phyloP scores from a whole-genome alignment of 2,888 invertebrate species.

The Aquatica leii region DNA sequence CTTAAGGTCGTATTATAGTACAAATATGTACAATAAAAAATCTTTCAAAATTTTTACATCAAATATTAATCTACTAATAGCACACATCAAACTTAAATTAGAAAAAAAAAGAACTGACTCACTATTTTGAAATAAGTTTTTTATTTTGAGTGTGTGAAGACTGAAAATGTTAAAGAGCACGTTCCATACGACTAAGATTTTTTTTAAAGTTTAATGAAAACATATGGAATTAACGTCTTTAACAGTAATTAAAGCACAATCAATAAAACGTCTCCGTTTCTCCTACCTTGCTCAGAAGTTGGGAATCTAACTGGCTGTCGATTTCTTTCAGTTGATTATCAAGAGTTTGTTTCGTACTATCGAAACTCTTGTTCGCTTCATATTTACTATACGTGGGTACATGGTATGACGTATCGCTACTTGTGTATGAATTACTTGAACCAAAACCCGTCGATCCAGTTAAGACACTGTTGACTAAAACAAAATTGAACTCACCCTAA shows the following conservation, averaged over 20 bases:
- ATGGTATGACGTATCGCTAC: conserved; percentile 65
- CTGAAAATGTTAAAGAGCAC: conserved; percentile 43
- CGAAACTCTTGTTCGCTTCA: conserved; percentile 70
- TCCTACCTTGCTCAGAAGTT: conserved; percentile 70
- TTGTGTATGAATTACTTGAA: conserved; percentile 66
- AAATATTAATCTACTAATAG: conserved; percentile 35
- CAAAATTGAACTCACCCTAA: conserved; percentile 21
- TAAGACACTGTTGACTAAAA: conserved; percentile 66
- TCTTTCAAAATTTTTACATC: conserved; percentile 27
- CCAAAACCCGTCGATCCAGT: conserved; percentile 67
- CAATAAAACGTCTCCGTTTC: conserved; percentile 61
- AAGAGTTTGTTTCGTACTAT: conserved; percentile 77
- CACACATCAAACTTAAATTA: conserved; percentile 29
- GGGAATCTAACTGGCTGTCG: conserved; percentile 78
- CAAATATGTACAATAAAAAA: conserved; percentile 26
- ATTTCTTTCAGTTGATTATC: conserved; percentile 84
- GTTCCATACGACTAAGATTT: conserved; percentile 43
- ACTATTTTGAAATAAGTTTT: conserved; percentile 44
- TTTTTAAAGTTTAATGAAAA: conserved; percentile 6
- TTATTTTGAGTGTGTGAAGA: conserved; percentile 28
- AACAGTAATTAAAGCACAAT: conserved; percentile 45
- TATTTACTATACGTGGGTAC: conserved; percentile 61
- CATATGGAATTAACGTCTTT: conserved; percentile 36
- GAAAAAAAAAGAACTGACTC: conserved; percentile 46
- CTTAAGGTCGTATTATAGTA: conserved; percentile 14